A percentile compares a stretch with the other conserved stretches of the same genome.
These are phyloP conservation scores for Caenorhabditis macrosperma DNA, from an alignment of 2,888 invertebrate genomes.

Conservation along the genomic window DNA sequence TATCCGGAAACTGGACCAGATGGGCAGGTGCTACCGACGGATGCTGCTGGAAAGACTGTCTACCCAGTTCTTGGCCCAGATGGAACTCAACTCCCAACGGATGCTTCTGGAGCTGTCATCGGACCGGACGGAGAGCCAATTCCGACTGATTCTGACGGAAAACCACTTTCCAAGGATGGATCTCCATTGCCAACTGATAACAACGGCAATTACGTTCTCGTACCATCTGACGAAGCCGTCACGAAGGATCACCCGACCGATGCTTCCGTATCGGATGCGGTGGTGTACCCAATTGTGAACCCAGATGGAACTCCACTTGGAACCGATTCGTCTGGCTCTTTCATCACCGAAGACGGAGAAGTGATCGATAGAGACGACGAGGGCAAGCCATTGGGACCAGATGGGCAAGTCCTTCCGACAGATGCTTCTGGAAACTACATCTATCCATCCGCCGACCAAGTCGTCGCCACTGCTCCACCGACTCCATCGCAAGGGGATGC, in stretches of 20 bases:
- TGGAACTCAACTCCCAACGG: conserved; percentile 64
- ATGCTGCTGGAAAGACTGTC: conserved; percentile 38
- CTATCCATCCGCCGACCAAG: conserved; percentile 32
- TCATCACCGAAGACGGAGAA: conserved; percentile 15
- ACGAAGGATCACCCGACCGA: conserved; percentile 18
- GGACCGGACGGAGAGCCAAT: conserved; percentile 57
- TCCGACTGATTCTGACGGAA: conserved; percentile 53
- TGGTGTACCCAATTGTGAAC: conserved; percentile 34
- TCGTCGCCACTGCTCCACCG: conserved; percentile 25
- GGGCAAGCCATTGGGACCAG: conserved; percentile 35
- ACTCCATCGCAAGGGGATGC: conserved; percentile 38
- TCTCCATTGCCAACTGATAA: conserved; percentile 67
- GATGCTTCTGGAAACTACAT: conserved; percentile 44
- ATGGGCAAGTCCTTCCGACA: conserved; percentile 58
- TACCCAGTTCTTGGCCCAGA: conserved; percentile 52
- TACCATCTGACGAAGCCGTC: conserved; percentile 5
- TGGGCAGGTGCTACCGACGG: conserved; percentile 31
- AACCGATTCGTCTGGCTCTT: conserved; percentile 55
- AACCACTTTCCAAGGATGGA: conserved; percentile 30
- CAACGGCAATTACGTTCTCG: conserved; percentile 39
- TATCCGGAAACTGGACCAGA: conserved; percentile 43
- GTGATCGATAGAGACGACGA: conserved; percentile 22
- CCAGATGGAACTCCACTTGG: conserved; percentile 64
- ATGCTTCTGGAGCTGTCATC: conserved; percentile 41
- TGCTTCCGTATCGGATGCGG: conserved; percentile 10